A percentile compares a stretch with the other conserved stretches of the same genome.
phyloP scores from a whole-genome alignment of 1,140 invertebrate species.

The Anastatus disparis region DNA sequence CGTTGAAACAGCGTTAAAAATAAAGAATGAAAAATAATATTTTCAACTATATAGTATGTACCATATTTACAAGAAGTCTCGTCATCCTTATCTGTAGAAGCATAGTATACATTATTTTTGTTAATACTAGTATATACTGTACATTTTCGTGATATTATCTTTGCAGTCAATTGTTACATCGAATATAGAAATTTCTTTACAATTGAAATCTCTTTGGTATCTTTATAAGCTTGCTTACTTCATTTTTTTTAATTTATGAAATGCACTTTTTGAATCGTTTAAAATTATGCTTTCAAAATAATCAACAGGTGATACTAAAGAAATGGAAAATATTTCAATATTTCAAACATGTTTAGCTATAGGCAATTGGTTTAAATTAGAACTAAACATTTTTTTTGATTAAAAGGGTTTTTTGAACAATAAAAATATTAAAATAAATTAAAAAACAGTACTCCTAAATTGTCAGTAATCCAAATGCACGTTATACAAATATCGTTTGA shows the following conservation, averaged over 20 bases:
- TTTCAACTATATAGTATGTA: conserved; percentile 44
- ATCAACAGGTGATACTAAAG: too few species aligned
- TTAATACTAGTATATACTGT: conserved; percentile 57
- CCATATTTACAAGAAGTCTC: conserved; percentile 46
- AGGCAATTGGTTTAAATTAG: too few species aligned
- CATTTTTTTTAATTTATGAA: not conserved
- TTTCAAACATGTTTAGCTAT: too few species aligned
- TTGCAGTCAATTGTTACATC: conserved; percentile 34
- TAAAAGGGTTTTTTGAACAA: too few species aligned
- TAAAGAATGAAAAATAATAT: too few species aligned
- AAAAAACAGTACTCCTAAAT: too few species aligned
- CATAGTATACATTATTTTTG: conserved; percentile 50
- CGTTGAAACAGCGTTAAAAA: too few species aligned
- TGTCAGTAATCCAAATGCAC: not conserved
- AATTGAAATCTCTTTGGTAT: not conserved
- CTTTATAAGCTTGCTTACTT: too few species aligned
- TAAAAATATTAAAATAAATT: too few species aligned
- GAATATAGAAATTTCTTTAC: conserved; percentile 5
- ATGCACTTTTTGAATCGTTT: not conserved
- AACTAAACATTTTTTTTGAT: too few species aligned
- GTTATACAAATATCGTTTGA: not conserved
- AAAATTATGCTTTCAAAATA: too few species aligned
- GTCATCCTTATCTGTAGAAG: conserved; percentile 50
- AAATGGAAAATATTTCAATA: too few species aligned
- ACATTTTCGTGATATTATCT: conserved; percentile 51